Percentiles rank a stretch among this genome's conserved stretches.
Conservation (phyloP, 2,113 vertebrate genomes). For the Psittacus erithacus region DNA sequence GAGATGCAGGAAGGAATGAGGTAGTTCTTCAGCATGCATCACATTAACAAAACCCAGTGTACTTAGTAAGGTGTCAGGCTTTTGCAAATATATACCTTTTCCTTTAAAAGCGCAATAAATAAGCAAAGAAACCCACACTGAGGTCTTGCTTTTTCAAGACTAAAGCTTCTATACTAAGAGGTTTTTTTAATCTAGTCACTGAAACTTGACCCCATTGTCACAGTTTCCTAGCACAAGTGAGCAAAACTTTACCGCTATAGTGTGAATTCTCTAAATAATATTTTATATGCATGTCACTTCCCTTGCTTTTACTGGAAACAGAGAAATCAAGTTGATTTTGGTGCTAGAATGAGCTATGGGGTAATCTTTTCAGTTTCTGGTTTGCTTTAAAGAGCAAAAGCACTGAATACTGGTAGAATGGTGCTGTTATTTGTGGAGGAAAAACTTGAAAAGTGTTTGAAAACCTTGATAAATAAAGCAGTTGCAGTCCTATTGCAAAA, state of each 20-base stretch:
- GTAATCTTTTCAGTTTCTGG: neutral
- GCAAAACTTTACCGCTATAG: neutral
- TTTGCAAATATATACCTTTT: neutral
- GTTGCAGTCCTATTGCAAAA: neutral
- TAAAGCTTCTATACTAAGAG: neutral
- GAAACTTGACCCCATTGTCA: neutral
- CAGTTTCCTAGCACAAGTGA: neutral
- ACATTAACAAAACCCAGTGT: neutral
- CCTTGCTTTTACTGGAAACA: neutral
- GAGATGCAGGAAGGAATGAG: neutral
- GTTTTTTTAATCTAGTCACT: neutral
- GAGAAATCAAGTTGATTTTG: neutral
- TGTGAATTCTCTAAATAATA: neutral
- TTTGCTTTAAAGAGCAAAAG: neutral
- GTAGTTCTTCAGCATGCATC: neutral
- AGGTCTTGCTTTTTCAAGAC: neutral
- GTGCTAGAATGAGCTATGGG: neutral
- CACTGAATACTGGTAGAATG: neutral
- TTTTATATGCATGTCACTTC: neutral
- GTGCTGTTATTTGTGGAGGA: neutral
- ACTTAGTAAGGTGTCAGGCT: neutral
- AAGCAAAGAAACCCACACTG: neutral
- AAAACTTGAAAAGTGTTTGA: neutral
- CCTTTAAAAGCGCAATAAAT: neutral
- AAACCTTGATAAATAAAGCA: neutral